Evolutionary conservation across 2,888 invertebrate species (phyloP).

Genomic region (Cheilosia variabilis): DNA sequence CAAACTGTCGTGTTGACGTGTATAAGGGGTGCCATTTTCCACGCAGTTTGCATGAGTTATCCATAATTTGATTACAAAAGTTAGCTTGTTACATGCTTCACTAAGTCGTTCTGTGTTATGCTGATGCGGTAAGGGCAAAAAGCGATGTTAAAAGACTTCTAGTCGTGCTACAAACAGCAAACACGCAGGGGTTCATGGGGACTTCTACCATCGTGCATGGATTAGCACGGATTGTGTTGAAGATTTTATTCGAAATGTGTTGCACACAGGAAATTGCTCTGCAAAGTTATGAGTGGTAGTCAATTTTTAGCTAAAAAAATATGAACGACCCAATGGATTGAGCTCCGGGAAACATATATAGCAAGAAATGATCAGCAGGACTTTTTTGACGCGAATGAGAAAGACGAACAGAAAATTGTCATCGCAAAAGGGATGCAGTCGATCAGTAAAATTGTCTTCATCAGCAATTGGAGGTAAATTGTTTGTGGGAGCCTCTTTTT

Average conservation of each 20-base stretch:
- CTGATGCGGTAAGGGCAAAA: neutral
- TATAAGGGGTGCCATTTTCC: slow-evolving; percentile 10
- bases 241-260: neutral
- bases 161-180: neutral
- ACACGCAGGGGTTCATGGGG: neutral
- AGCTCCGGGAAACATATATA: neutral
- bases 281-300: neutral
- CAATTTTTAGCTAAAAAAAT: too few species aligned
- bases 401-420: too few species aligned
- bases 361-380: too few species aligned
- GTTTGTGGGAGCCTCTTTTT: too few species aligned
- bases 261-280: neutral
- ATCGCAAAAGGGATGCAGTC: too few species aligned
- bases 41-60: slow-evolving; percentile 17
- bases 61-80: slow-evolving; percentile 7
- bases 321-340: neutral
- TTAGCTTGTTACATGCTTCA: slow-evolving; percentile 12
- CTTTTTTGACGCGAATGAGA: too few species aligned
- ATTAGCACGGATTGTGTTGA: neutral
- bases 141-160: neutral
- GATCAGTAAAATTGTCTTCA: too few species aligned
- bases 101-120: neutral
- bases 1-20: slow-evolving; percentile 2
- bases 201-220: neutral
- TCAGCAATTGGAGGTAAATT: too few species aligned